A percentile compares a stretch with the other conserved stretches of the same genome.
These are phyloP conservation scores for Stenodera caucasica DNA, from an alignment of 2,888 invertebrate species.

Conservation along the genomic window DNA sequence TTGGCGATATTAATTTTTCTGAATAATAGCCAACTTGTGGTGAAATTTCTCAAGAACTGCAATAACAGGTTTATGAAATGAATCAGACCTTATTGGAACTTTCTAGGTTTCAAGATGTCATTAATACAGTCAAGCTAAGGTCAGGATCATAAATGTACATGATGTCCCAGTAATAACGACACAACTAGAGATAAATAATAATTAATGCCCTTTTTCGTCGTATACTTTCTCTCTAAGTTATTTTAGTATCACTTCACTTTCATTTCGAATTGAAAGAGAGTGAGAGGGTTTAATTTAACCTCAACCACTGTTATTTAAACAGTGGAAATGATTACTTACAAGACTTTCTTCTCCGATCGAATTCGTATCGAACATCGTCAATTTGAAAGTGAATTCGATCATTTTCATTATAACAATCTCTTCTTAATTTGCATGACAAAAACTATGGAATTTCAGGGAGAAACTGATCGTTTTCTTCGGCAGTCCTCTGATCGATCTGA, in stretches of 20 bases:
- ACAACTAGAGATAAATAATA: too few species aligned
- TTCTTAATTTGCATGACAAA: background rate
- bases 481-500: slow-evolving; percentile 38
- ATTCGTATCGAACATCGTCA: background rate
- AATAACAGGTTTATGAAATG: too few species aligned
- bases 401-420: background rate
- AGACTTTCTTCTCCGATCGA: background rate
- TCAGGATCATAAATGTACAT: background rate
- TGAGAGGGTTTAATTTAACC: background rate
- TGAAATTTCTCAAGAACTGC: too few species aligned
- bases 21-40: too few species aligned
- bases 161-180: background rate
- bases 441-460: background rate
- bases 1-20: too few species aligned
- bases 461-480: slow-evolving; percentile 31
- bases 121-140: too few species aligned
- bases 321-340: background rate
- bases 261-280: background rate
- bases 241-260: slow-evolving; percentile 5
- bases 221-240: too few species aligned
- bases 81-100: too few species aligned
- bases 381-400: slow-evolving; percentile 17
- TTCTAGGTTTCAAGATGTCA: too few species aligned
- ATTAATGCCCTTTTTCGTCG: too few species aligned
- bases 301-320: background rate